A percentile compares a stretch with the other conserved stretches of the same genome.
phyloP scores from a whole-genome alignment of 35 echinoderm and acorn worm species.

The Lytechinus pictus region DNA sequence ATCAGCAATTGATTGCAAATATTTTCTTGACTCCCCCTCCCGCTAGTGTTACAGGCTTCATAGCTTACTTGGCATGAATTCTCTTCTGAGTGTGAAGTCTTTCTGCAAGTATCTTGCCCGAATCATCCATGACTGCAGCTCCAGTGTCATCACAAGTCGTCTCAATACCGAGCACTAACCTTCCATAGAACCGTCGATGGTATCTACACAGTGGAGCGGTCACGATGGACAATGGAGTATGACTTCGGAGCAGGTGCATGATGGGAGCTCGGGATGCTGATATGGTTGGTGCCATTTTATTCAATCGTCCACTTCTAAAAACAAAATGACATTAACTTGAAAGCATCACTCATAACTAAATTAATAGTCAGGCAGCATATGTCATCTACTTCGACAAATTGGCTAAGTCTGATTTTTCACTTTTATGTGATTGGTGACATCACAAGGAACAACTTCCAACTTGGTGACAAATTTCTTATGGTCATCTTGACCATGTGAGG shows the following conservation, averaged over 20 bases:
- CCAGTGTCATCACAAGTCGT: conserved; percentile 99
- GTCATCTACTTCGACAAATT: too few relatives aligned
- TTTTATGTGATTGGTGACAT: too few relatives aligned
- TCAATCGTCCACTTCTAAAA: not conserved
- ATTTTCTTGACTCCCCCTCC: too few relatives aligned
- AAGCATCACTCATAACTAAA: too few relatives aligned
- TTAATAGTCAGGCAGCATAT: too few relatives aligned
- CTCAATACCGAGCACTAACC: conserved; percentile 90
- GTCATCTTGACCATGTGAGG: too few relatives aligned
- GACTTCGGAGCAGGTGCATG: not conserved
- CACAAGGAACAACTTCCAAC: too few relatives aligned
- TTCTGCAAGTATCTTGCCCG: conserved; percentile 83
- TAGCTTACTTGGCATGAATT: conserved; percentile 86
- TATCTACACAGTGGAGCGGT: not conserved
- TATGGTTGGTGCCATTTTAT: not conserved
- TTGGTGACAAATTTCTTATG: too few relatives aligned
- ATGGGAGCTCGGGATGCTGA: not conserved
- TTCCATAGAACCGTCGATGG: not conserved
- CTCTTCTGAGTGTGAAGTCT: conserved; percentile 91
- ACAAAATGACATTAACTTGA: too few relatives aligned
- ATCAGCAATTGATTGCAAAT: too few relatives aligned
- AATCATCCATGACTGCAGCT: conserved; percentile 89
- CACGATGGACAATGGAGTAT: not conserved
- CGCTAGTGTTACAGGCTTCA: too few relatives aligned
- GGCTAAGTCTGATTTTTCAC: too few relatives aligned